phyloP scores from a whole-genome alignment of 2,113 vertebrate species.

The Potamarius usumacintae region DNA sequence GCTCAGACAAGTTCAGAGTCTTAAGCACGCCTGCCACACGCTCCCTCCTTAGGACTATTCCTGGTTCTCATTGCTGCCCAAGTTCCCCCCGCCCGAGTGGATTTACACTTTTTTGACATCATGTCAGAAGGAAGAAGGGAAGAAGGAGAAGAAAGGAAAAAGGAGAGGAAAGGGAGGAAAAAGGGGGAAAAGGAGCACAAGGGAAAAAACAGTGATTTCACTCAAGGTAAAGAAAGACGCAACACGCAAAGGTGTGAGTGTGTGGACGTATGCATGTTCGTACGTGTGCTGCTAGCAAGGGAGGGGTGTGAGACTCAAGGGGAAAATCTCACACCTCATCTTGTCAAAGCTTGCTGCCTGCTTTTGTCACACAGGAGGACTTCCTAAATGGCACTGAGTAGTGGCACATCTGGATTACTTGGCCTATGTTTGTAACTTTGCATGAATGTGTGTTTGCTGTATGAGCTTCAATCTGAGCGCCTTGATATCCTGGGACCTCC shows the following conservation, averaged over 20 bases:
- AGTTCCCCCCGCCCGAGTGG: slow-evolving; percentile 60
- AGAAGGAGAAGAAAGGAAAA: slow-evolving; percentile 54
- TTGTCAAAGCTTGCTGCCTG: slow-evolving; percentile 68
- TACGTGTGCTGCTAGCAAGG: slow-evolving; percentile 19
- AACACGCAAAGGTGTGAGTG: slow-evolving; percentile 38
- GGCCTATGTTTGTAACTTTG: slow-evolving; percentile 44
- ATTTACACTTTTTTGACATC: slow-evolving; percentile 68
- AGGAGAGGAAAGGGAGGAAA: slow-evolving; percentile 69
- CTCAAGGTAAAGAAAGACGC: slow-evolving; percentile 68
- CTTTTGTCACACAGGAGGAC: slow-evolving; percentile 65
- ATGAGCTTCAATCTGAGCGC: neutral
- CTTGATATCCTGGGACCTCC: neutral
- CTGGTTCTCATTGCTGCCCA: slow-evolving; percentile 41
- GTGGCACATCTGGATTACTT: slow-evolving; percentile 62
- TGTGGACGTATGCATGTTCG: slow-evolving; percentile 16
- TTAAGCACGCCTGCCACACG: slow-evolving; percentile 67
- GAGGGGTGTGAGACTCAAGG: slow-evolving; percentile 41
- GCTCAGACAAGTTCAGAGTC: slow-evolving; percentile 72
- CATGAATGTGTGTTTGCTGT: slow-evolving; percentile 41
- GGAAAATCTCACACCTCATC: slow-evolving; percentile 57
- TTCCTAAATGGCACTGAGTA: slow-evolving; percentile 57
- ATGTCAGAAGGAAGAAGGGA: slow-evolving; percentile 69
- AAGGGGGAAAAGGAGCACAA: slow-evolving; percentile 67
- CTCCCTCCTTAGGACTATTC: slow-evolving; percentile 69
- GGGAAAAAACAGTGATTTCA: slow-evolving; percentile 54